phyloP scores from a whole-genome alignment of 1,140 invertebrate genomes.

The Steinernema feltiae region DNA sequence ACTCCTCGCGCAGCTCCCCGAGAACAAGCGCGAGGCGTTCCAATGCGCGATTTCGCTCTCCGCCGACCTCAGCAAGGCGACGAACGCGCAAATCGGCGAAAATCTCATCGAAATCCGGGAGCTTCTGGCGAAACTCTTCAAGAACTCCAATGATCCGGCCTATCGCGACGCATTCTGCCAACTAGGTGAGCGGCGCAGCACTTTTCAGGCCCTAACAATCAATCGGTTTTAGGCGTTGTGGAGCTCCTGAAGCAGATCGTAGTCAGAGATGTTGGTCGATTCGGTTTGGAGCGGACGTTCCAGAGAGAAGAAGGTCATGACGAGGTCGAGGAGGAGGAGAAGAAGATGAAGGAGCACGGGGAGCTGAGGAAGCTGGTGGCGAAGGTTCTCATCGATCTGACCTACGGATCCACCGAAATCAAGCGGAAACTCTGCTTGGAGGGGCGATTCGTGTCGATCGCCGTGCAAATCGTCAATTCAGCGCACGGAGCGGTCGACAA shows the following conservation, averaged over 20 bases:
- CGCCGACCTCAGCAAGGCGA: not conserved
- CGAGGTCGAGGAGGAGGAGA: not conserved
- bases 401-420: not conserved
- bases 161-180: not conserved
- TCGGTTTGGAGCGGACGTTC: not conserved
- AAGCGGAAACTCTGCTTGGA: not conserved
- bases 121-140: not conserved
- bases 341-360: constrained; percentile 4
- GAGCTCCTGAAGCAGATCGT: not conserved
- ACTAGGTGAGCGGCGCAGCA: not conserved
- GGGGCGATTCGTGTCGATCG: not conserved
- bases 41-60: not conserved
- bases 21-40: not conserved
- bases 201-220: not conserved
- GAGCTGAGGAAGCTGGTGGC: not conserved
- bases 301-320: not conserved
- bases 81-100: not conserved
- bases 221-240: not conserved
- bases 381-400: constrained; percentile 6
- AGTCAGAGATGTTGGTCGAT: not conserved
- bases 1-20: not conserved
- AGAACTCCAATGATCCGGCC: not conserved
- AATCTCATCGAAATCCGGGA: not conserved
- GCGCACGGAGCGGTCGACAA: not conserved
- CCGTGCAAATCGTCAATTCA: constrained; percentile 1